Base-by-base conservation (phyloP, 2,888 invertebrate species). In the Pterobdella sp. region DNA sequence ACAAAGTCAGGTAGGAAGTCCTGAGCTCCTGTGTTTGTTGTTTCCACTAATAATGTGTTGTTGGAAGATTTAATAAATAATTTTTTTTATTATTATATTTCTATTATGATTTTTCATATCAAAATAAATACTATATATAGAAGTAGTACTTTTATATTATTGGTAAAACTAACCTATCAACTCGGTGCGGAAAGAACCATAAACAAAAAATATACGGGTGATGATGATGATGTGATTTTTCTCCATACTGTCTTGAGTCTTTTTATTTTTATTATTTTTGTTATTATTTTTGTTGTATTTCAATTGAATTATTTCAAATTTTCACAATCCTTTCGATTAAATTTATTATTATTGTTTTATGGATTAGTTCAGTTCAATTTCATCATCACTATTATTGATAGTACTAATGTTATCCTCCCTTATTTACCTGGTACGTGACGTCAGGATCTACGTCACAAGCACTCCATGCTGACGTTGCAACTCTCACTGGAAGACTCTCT, bases 1-100 rank as follows among this genome's bases (percentile, higher is more conserved):
- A 75, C 70, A 65, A 76, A 78, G 66, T 78, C 78, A 26, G 78
- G 78, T 37, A 78, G 75, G 68, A 78, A 78, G 66, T 78, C 78
- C 72, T 78, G 76, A 49, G 76, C 76, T 42, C 78, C 77, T 77
- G 68, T 14, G 7, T 56, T 7, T 14, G 7, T 31, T 14, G 32
- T 67, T n/a, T 31, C 14, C 22, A 31, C 14, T 34, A n/a, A n/a
- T n/a, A n/a, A n/a, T n/a, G n/a, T n/a, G n/a, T n/a, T n/a, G n/a
- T n/a, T n/a, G n/a, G n/a, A n/a, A n/a, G n/a, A n/a, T n/a, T n/a
- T n/a, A n/a, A n/a, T n/a, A n/a, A n/a, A n/a, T n/a, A n/a, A n/a
- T n/a, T n/a, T n/a, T n/a, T n/a, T n/a, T n/a, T n/a, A n/a, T n/a
- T n/a, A n/a, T n/a, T n/a, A n/a, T n/a, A n/a, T n/a, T n/a, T n/a